Base-by-base conservation (phyloP, 2,113 vertebrate genomes). In the Hipposideros armiger region DNA sequence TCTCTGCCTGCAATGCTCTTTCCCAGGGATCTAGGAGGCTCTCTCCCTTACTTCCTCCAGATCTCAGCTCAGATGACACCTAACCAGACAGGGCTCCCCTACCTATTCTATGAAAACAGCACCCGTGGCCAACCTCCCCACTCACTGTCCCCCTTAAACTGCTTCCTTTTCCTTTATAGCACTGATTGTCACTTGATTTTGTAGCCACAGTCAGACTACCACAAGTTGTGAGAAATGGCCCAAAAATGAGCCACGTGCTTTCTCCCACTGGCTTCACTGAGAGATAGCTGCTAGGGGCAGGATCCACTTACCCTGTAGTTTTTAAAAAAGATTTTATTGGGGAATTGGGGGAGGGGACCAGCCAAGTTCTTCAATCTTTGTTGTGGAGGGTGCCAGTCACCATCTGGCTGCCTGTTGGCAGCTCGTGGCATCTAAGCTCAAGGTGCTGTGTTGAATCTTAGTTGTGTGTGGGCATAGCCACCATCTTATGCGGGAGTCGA, bases 101-200 rank as follows among this genome's bases (percentile, higher is more conserved):
- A 16, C 11, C 67, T 42, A n/a, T 19, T 45, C 2, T 30, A 36
- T 3, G 2, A 17, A 58, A 62, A 32, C 3, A 67, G 30, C 7
- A 1, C 36, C 9, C 11, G 6, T 54, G 40, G 58, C 5, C 40
- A 56, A 3, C 22, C 11, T 32, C 36, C 20, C 10, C 24, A 5
- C 9, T 28, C 14, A 0, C 14, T 20, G 11, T 24, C 3, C 22
- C 40, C 26, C 10, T 67, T 4, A 22, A 4, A 15, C 4, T 11
- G 8, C 64, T n/a, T 73, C 36, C 10, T 56, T 54, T 22, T 62
- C 45, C 19, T 81, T 28, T 36, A 17, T 1, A 15, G 28, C 15
- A 24, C 66, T 19, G 30, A n/a, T 45, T 14, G 1, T 45, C 11
- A 3, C 60, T 56, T 42, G 78, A 13, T 11, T 89, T 47, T 62